Base-by-base conservation (phyloP, 2,797 vertebrate species). In the Echeneis naucrates region DNA sequence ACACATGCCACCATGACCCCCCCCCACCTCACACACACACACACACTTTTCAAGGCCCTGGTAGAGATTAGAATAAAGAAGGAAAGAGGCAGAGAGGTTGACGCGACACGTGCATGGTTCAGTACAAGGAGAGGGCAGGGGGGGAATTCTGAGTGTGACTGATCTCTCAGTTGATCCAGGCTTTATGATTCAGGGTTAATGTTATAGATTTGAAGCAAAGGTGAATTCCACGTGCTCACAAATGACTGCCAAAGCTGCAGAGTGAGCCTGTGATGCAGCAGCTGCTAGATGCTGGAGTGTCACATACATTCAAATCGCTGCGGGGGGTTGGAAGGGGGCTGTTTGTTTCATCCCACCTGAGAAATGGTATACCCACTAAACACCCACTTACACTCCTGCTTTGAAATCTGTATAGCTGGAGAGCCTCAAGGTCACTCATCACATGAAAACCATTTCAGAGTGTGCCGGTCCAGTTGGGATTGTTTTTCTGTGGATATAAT, bases 401-500 rank as follows among this genome's bases (percentile, higher is more conserved):
- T 52, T 35, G 16, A 64, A 53, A 17, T 1, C 8, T 30, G 27
- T 27, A 10, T 3, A 33, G 51, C 47, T 56, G 8, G 2, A 59
- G 30, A 68, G 72, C 76, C 84, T 89, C 83, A 92, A 89, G 88
- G 88, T 92, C 83, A 87, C 72, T 66, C 1, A 63, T 85, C 60
- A 30, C 59, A 64, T 5, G 6, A 79, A 38, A 67, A 67, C 79
- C 66, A 57, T 80, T 81, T 67, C 57, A 63, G 63, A 2, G 10
- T 5, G 26, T 60, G n/a, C 56, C 13, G 19, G 63, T 38, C 72
- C 33, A 11, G 58, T 67, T 35, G 24, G 55, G 81, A 84, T 85
- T 86, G 78, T 89, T 90, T 92, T 88, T 75, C 60, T 78, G 63
- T 76, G 77, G 72, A 83, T 70, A 62, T 91, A 91, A 92, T 91